Evolutionary conservation across 2,797 vertebrate genomes (phyloP).

Genomic region (Hyperoplus lanceolatus): DNA sequence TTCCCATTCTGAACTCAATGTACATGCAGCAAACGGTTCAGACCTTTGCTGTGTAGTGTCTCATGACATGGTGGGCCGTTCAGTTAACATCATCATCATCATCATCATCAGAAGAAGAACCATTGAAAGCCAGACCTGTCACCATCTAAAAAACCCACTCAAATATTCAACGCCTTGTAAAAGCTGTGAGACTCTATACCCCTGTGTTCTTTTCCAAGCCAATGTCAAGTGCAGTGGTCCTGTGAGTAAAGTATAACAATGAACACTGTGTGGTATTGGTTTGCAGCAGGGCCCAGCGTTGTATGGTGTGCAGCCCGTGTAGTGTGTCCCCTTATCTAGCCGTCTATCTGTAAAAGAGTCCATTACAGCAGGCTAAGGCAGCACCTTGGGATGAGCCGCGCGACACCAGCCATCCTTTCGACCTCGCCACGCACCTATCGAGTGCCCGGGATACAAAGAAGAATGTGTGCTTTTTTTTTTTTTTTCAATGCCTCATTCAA

Average conservation of each 20-base stretch:
- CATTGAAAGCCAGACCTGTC: conserved; percentile 10
- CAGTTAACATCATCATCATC: conserved; percentile 5
- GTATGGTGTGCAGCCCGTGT: conserved; percentile 63
- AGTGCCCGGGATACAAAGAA: conserved; percentile 57
- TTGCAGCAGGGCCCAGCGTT: conserved; percentile 64
- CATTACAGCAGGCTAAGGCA: conserved; percentile 73
- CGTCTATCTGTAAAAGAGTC: conserved; percentile 77
- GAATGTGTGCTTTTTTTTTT: conserved; percentile 29
- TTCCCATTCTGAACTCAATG: conserved; percentile 33
- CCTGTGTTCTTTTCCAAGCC: conserved; percentile 27
- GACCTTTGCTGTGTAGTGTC: conserved; percentile 33
- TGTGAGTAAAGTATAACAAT: conserved; percentile 72
- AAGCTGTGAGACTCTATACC: conserved; percentile 30
- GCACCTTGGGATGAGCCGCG: conserved; percentile 72
- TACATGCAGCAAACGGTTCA: conserved; percentile 50
- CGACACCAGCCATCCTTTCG: conserved; percentile 58
- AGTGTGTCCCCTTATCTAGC: conserved; percentile 80
- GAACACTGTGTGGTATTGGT: conserved; percentile 69
- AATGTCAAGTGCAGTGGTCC: conserved; percentile 63
- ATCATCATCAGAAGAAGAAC: neutral
- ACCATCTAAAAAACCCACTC: neutral
- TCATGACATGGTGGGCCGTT: conserved; percentile 25
- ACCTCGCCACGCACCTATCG: conserved; percentile 59
- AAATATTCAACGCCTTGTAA: conserved; percentile 21
- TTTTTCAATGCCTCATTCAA: conserved; percentile 55